Evolutionary conservation across 2,113 vertebrate genomes (phyloP).

Genomic region (Oreochromis aureus): DNA sequence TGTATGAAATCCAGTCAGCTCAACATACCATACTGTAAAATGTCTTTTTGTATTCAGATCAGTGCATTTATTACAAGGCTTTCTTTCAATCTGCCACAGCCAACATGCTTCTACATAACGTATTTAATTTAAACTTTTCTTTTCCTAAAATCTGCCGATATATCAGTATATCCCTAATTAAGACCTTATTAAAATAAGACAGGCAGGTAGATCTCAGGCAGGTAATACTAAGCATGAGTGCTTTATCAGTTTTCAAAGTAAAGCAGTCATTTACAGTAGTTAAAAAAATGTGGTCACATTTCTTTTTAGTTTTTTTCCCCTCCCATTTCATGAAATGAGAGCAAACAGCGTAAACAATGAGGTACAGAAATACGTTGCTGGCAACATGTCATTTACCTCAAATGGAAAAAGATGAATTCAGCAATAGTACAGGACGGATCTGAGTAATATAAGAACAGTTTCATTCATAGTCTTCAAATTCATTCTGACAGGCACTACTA

Average conservation of each 20-base stretch:
- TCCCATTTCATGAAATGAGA: background rate
- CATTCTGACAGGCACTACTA: background rate
- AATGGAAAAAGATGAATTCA: background rate
- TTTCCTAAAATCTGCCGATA: background rate
- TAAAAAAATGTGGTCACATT: background rate
- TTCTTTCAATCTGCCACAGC: background rate
- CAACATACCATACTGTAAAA: background rate
- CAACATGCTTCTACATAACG: background rate
- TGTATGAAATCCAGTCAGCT: background rate
- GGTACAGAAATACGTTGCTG: background rate
- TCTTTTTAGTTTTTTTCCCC: fast-evolving
- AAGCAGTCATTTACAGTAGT: background rate
- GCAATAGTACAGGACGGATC: background rate
- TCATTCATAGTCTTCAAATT: background rate
- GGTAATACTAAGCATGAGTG: background rate
- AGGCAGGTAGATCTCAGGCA: background rate
- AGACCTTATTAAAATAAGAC: background rate
- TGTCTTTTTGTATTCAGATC: background rate
- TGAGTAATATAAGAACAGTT: background rate
- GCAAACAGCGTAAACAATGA: background rate
- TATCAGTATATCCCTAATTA: background rate
- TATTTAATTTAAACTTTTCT: background rate
- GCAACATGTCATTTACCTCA: background rate
- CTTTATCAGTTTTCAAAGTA: background rate
- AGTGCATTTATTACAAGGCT: background rate